Evolutionary conservation across 1,140 invertebrate species (phyloP).

Genomic region (Psix sp.): DNA sequence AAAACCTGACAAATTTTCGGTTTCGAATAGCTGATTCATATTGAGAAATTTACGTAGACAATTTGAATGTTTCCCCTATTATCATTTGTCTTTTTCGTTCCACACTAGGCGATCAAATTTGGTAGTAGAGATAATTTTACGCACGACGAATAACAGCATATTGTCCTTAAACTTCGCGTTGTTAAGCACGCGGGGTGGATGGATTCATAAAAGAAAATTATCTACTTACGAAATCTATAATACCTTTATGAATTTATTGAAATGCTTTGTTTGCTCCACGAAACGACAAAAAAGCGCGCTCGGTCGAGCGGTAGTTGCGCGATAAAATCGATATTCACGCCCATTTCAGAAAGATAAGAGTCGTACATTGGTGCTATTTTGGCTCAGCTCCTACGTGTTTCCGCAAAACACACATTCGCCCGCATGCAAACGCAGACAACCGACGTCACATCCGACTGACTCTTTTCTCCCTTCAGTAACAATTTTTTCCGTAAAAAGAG

Average conservation of each 20-base stretch:
- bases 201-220: conserved; percentile 54
- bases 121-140: conserved; percentile 24
- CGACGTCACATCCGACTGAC: conserved; percentile 17
- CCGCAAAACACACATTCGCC: conserved; percentile 19
- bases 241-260: conserved; percentile 57
- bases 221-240: conserved; percentile 54
- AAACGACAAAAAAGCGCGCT: conserved; percentile 49
- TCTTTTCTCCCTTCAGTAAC: conserved; percentile 16
- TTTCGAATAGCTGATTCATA: too few species aligned
- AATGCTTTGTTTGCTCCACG: conserved; percentile 47
- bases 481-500: conserved; percentile 17
- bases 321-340: conserved; percentile 60
- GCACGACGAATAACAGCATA: conserved; percentile 27
- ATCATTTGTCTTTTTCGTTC: too few species aligned
- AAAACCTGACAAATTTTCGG: too few species aligned
- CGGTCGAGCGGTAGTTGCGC: conserved; percentile 41
- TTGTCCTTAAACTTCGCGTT: conserved; percentile 31
- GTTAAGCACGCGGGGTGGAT: conserved; percentile 33
- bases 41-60: too few species aligned
- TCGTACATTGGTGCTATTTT: conserved; percentile 51
- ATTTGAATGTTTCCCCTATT: too few species aligned
- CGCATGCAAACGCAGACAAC: not conserved
- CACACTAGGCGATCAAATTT: too few species aligned
- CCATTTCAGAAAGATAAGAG: conserved; percentile 53
- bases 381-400: conserved; percentile 44